Base-by-base conservation (phyloP, 23 tunicate genomes). In the Ascidia mentula region DNA sequence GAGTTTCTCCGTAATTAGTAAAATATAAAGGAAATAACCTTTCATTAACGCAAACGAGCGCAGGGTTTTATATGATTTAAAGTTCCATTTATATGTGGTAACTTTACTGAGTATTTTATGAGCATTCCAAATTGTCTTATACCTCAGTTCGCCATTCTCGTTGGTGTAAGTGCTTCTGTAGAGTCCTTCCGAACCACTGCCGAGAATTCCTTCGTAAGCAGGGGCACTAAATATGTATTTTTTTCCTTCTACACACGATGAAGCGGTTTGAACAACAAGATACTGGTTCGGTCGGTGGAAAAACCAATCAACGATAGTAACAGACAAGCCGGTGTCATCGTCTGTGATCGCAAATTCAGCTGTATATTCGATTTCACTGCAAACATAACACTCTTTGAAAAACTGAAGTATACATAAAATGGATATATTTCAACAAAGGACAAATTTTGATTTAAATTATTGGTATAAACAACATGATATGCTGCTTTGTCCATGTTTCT, bases 101-200 rank as follows among this genome's bases (percentile, higher is more conserved):
- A n/a, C n/a, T n/a, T n/a, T n/a, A n/a, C n/a, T n/a, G n/a, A n/a
- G n/a, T n/a, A n/a, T n/a, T n/a, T n/a, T n/a, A n/a, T n/a, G n/a
- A n/a, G n/a, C n/a, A n/a, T n/a, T n/a, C n/a, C n/a, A n/a, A n/a
- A n/a, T n/a, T n/a, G n/a, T n/a, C n/a, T n/a, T n/a, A n/a, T 75
- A 90, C 97, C 87, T 82, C 40, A 37, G 69, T 38, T 71, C 84
- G 1, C 97, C 97, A 35, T 33, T 73, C 30, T 72, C 77, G 40
- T 86, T 86, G 31, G 31, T 75, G 80, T 91, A 91, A 40, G 86
- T 90, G 60, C 97, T 91, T 53, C 97, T 61, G 72, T 91, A 91
- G 20, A 91, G 28, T 3, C 97, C 97, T 26, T 45, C 46, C 45
- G 86, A 45, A 78, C 82, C 90, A 82, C 79, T 80, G 20, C 84